These are phyloP conservation scores for Benthosema pterotum DNA, from an alignment of 2,797 vertebrate genomes.

Conservation along the genomic window DNA sequence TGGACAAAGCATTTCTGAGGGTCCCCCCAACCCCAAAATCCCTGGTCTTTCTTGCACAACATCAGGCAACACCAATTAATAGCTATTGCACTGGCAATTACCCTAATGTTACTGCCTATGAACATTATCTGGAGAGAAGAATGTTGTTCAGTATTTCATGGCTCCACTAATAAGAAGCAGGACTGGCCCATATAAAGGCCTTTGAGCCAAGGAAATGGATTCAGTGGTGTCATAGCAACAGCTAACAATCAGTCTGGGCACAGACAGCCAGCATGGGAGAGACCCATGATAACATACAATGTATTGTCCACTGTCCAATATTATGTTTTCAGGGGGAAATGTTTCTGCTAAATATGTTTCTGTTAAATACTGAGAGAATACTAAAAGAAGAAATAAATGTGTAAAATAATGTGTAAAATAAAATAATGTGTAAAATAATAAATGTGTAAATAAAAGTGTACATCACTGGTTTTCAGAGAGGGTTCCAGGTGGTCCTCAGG, in stretches of 20 bases:
- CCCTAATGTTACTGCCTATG: background rate
- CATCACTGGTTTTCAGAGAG: no score
- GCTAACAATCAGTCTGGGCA: conserved; percentile 19
- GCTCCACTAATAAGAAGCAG: conserved; percentile 21
- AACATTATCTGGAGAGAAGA: conserved; percentile 1
- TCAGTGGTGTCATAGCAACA: conserved; percentile 61
- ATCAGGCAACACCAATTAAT: no score
- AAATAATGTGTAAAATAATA: no score
- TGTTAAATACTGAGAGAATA: no score
- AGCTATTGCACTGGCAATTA: conserved; percentile 17
- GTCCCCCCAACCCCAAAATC: no score
- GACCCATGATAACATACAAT: conserved; percentile 16
- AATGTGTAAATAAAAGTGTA: no score
- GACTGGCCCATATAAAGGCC: conserved; percentile 1
- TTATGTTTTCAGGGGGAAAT: background rate
- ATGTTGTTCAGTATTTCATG: conserved; percentile 16
- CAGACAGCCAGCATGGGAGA: background rate
- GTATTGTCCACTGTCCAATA: background rate
- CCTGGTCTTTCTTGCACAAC: no score
- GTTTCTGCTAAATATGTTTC: no score
- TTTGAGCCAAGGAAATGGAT: conserved; percentile 36
- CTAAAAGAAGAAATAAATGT: no score
- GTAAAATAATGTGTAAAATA: no score
- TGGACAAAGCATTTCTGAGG: no score
- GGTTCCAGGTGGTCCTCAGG: no score